Evolutionary conservation across 2,888 invertebrate genomes (phyloP).

Genomic region (Cybosia mesomella): DNA sequence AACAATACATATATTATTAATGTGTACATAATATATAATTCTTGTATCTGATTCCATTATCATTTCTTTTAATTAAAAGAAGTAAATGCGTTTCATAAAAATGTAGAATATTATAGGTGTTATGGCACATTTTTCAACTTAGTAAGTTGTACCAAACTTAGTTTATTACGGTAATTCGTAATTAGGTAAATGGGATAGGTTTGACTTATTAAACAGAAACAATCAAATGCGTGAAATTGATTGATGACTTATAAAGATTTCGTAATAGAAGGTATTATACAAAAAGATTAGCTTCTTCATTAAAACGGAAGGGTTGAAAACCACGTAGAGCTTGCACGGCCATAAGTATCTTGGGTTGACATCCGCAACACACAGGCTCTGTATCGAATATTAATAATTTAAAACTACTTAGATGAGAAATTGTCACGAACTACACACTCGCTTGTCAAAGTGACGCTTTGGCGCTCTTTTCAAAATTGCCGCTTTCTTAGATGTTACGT

Average conservation of each 20-base stretch:
- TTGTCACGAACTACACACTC: not conserved
- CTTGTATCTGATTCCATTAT: not conserved
- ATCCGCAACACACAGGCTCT: not conserved
- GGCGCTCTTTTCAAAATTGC: not conserved
- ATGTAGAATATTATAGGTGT: not conserved
- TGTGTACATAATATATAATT: not conserved
- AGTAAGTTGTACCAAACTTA: not conserved
- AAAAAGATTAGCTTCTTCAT: not conserved
- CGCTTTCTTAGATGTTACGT: not conserved
- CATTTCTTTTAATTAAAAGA: not conserved
- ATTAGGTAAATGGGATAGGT: not conserved
- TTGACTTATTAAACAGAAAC: not conserved
- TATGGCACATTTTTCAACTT: not conserved
- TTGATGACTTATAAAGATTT: not conserved
- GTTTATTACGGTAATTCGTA: not conserved
- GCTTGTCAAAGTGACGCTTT: not conserved
- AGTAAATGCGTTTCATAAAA: not conserved
- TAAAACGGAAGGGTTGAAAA: too few species aligned
- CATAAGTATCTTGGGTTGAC: not conserved
- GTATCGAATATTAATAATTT: not conserved
- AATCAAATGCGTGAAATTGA: not conserved
- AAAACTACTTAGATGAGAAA: not conserved
- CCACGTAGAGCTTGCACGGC: not conserved
- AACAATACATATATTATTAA: slow-evolving; percentile 9
- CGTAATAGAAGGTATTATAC: not conserved